A percentile compares a stretch with the other conserved stretches of the same genome.
Evolutionary conservation across 2,888 invertebrate species (phyloP).

Genomic region (Tanaodytes sp.): DNA sequence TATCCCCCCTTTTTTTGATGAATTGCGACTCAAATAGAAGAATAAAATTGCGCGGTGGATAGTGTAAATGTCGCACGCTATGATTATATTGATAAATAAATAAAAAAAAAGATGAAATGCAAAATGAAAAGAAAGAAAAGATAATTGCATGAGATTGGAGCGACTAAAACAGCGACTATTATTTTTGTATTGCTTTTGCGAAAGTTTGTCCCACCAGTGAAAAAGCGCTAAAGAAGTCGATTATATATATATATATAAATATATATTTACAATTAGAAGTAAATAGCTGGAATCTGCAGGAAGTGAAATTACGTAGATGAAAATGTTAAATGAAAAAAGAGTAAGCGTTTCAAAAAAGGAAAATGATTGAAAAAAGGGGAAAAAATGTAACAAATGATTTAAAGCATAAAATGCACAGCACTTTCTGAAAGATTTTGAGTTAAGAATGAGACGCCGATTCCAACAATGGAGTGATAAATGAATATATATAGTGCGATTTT

Average conservation of each 20-base stretch:
- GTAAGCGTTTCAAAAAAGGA: background rate
- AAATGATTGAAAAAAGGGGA: background rate
- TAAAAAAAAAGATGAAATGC: conserved; percentile 18
- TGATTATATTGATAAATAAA: conserved; percentile 18
- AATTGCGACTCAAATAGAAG: conserved; percentile 29
- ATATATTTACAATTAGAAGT: conserved; percentile 58
- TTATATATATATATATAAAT: conserved; percentile 58
- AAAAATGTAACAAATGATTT: conserved; percentile 16
- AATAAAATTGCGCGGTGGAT: no score
- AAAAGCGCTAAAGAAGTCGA: conserved; percentile 41
- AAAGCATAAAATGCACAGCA: conserved; percentile 38
- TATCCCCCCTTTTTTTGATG: conserved; percentile 28
- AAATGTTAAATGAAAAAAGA: conserved; percentile 1
- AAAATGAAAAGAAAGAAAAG: conserved; percentile 16
- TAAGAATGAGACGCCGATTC: conserved; percentile 59
- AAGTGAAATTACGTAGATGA: conserved; percentile 38
- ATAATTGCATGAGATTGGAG: conserved; percentile 54
- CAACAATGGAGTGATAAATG: conserved; percentile 52
- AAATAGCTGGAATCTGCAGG: conserved; percentile 60
- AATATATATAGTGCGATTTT: conserved; percentile 61
- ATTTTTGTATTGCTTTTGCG: conserved; percentile 70
- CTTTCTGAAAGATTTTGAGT: conserved; percentile 57
- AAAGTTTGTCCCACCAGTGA: conserved; percentile 60
- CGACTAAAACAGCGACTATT: conserved; percentile 67
- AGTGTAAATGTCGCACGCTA: conserved; percentile 37